These are phyloP conservation scores for Valencia hispanica DNA, from an alignment of 2,797 vertebrate genomes.

Conservation along the genomic window DNA sequence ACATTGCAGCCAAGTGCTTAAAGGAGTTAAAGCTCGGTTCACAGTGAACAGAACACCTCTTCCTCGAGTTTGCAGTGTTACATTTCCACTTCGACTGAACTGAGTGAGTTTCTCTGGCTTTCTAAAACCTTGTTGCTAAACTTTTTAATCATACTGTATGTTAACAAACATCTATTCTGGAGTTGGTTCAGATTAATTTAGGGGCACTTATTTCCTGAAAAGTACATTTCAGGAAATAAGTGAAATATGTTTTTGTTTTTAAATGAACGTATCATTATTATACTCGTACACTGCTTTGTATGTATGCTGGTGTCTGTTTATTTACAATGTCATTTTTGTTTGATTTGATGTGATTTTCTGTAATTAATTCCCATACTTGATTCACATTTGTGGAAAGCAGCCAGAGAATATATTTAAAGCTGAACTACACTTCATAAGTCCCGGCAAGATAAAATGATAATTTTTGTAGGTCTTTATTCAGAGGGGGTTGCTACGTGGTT, in stretches of 20 bases:
- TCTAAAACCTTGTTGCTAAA: background rate
- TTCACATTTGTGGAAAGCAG: background rate
- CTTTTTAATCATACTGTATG: conserved; percentile 1
- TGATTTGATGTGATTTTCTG: background rate
- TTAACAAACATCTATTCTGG: background rate
- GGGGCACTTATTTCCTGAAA: background rate
- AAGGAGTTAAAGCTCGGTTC: conserved; percentile 23
- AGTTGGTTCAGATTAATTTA: background rate
- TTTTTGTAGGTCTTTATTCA: background rate
- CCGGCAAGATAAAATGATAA: background rate
- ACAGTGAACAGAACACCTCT: conserved; percentile 20
- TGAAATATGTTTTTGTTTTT: too few species aligned
- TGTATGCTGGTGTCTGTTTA: background rate
- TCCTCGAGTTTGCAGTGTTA: conserved; percentile 8
- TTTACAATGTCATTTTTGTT: background rate
- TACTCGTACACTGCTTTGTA: background rate
- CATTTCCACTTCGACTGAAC: conserved; percentile 29
- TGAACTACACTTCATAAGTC: background rate
- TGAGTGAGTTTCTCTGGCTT: conserved; percentile 59
- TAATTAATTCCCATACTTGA: background rate
- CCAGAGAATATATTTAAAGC: background rate
- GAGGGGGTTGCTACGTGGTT: background rate
- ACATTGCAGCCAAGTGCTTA: conserved; percentile 45
- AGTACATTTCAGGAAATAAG: background rate
- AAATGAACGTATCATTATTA: background rate